Evolutionary conservation across 2,113 vertebrate species (phyloP), one percentile per base, ranked within the genome.

Genomic region (Notarius quadriscutis): DNA sequence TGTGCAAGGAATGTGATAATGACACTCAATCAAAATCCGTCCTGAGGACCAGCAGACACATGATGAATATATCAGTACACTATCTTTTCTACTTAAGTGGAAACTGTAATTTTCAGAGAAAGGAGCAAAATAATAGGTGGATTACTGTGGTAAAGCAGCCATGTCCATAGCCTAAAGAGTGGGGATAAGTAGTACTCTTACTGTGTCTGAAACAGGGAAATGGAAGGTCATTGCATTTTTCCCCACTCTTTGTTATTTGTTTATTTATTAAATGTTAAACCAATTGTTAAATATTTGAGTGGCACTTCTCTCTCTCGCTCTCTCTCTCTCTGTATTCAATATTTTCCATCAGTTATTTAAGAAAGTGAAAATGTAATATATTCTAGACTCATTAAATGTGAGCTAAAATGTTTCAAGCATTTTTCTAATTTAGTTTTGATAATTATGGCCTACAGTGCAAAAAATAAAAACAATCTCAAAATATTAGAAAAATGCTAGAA

Each of bases 1-100:
- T 75, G 89, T 92, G 91, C 69, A 84, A 93, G 92, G 94, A 94
- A 95, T 94, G 92, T 87, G 84, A 27, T 94, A 93, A 94, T 94
- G 92, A 92, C 90, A 92, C 84, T 90, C 67, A 91, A 81, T 87
- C 67, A 85, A 65, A 90, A 85, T 83, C 14, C 89, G 17, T 90
- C 86, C 91, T 88, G 88, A 86, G 86, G 75, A 85, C 83, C 71
- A 78, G 75, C 79, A 91, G 91, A 91, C 92, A 92, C 91, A 89
- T 87, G 83, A 89, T 91, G 84, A 87, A 91, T 85, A 88, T 75
- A 69, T 91, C 92, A 91, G 80, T 88, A 79, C 83, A 75, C 74
- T 90, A 91, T 89, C 91, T 83, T 92, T 92, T 94, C 86, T 81
- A 87, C 85, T 78, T 60, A 87, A 77, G 87, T 84, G 84, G 84